Base-by-base conservation (phyloP, 2,888 invertebrate species). In the Endotricha flammealis region DNA sequence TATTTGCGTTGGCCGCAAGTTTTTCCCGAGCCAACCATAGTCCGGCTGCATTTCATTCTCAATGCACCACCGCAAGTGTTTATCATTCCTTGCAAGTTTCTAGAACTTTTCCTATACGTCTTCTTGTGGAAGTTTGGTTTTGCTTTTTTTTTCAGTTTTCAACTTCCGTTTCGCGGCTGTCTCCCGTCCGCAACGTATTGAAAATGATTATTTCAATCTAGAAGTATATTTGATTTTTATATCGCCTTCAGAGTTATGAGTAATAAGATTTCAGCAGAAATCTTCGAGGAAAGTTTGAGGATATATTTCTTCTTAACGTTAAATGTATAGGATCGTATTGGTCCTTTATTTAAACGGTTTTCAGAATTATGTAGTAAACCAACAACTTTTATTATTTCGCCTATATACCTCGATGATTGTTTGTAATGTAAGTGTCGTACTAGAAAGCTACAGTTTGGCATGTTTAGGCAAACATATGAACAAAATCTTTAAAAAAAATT, bases 31-130 rank as follows among this genome's bases (percentile, higher is more conserved):
- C 24, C 27, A 28, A 27, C 27, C 28, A 32, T 32, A 31, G 13
- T n/a, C 9, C 12, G 22, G 24, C 25, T 11, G 14, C 14, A 24
- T 24, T 32, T 33, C 25, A 16, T 33, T 25, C 2, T 7, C 10
- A 12, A 24, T 24, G 23, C 24, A 12, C 24, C 25, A 10, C 14
- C 9, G 25, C 24, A 33, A 32, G 32, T 33, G 32, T 33, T 33
- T 33, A 33, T 38, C 38, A 38, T 38, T 29, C 32, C 23, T n/a
- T 11, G 29, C 32, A 32, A 33, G 29, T 27, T 25, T 23, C 4
- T 12, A 4, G 9, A 38, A 38, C 29, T 38, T 38, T 29, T 16
- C 24, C 38, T 29, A 38, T 38, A 38, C 12, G 27, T 27, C 12
- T 25, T 5, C 10, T 25, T 12, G 27, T 12, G 12, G 6, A 2